phyloP scores from a whole-genome alignment of 2,797 vertebrate genomes.

The Leptatherina wallacei region DNA sequence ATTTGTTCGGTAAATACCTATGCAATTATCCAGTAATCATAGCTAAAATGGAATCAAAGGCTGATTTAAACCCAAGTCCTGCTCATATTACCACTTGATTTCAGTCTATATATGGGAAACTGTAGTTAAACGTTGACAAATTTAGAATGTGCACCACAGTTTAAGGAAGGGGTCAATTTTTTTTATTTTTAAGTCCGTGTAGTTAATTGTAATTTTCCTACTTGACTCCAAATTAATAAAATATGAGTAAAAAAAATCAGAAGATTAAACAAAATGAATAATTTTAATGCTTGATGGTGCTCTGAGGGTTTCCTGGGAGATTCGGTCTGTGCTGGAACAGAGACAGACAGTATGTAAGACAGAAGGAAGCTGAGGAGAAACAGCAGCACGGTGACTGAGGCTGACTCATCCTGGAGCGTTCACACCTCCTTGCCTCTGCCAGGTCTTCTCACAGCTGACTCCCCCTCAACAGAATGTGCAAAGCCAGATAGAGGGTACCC shows the following conservation, averaged over 20 bases:
- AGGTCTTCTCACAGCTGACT: conserved; percentile 36
- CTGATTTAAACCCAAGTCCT: neutral
- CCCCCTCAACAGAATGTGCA: conserved; percentile 35
- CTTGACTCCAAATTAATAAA: conserved; percentile 10
- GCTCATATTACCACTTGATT: neutral
- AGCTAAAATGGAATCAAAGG: neutral
- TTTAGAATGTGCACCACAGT: too few species aligned
- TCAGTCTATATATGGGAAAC: neutral
- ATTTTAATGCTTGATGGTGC: neutral
- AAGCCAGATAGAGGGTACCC: conserved; percentile 55
- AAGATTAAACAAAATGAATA: neutral
- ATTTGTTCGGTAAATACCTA: neutral
- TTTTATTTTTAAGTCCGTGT: neutral
- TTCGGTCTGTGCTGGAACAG: conserved; percentile 1
- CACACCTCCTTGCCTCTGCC: conserved; percentile 26
- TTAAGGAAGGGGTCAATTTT: neutral
- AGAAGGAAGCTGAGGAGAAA: conserved; percentile 22
- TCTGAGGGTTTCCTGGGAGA: conserved; percentile 23
- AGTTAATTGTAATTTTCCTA: neutral
- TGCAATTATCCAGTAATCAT: neutral
- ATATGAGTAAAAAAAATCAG: neutral
- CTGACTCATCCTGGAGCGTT: conserved; percentile 53
- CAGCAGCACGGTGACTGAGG: conserved; percentile 36
- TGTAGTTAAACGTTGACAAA: neutral
- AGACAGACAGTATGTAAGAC: conserved; percentile 25